phyloP scores from a whole-genome alignment of 2,888 invertebrate species.

The Thera obeliscata region DNA sequence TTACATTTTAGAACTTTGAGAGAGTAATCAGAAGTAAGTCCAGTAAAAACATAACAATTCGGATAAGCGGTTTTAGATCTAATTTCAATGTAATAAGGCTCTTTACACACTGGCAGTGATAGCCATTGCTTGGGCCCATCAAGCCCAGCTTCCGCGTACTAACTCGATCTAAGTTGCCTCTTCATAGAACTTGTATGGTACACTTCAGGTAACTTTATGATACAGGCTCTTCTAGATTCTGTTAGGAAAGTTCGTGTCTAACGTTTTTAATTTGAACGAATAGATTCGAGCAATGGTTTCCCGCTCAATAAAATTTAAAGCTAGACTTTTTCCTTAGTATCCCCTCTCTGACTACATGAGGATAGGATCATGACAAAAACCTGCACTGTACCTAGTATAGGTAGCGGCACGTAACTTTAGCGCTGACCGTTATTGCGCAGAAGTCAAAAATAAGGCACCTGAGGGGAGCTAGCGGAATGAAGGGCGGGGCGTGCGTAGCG shows the following conservation, averaged over 20 bases:
- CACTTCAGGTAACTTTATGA: constrained; percentile 37
- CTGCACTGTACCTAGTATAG: too few relatives aligned
- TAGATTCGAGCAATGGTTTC: too few relatives aligned
- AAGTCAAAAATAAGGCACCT: too few relatives aligned
- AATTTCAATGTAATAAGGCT: neutral
- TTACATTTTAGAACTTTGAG: too few relatives aligned
- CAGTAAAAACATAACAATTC: neutral
- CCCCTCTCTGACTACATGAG: too few relatives aligned
- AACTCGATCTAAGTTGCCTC: constrained; percentile 52
- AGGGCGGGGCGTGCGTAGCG: too few relatives aligned
- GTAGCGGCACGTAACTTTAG: too few relatives aligned
- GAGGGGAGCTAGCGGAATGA: too few relatives aligned
- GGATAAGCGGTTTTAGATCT: neutral
- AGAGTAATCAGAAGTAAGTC: neutral
- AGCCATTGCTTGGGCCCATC: neutral
- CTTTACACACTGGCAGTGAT: neutral
- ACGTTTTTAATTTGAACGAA: neutral
- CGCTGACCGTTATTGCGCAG: too few relatives aligned
- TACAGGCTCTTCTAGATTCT: neutral
- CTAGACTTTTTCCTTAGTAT: too few relatives aligned
- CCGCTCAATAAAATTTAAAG: too few relatives aligned
- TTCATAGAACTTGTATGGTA: constrained; percentile 36
- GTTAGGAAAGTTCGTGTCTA: neutral
- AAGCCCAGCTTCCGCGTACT: constrained; percentile 10
- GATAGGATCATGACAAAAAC: too few relatives aligned